Percentiles rank a stretch among this genome's conserved stretches.
These are phyloP conservation scores for Hydrozoanthus tunicans DNA, from an alignment of 64 coral and sea anemone species.

Conservation along the genomic window DNA sequence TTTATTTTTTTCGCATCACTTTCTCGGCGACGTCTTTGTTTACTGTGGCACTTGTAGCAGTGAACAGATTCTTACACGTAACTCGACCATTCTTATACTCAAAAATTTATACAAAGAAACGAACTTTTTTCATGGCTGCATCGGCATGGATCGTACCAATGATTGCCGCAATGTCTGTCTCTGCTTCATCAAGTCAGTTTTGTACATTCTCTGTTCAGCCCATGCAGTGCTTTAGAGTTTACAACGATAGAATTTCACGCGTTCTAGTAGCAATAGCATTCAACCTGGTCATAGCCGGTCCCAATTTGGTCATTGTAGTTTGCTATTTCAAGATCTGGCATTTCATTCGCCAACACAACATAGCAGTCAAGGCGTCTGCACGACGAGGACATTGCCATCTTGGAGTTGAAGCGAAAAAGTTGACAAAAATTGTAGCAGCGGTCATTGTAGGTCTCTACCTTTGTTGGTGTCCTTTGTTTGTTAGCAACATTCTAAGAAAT, in stretches of 20 bases:
- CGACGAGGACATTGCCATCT: neutral
- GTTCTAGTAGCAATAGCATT: neutral
- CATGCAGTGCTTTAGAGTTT: too few relatives aligned
- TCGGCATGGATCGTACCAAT: neutral
- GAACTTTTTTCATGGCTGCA: neutral
- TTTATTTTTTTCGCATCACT: neutral
- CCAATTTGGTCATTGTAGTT: neutral
- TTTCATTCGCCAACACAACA: neutral
- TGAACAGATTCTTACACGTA: neutral
- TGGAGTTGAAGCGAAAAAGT: conserved; percentile 45
- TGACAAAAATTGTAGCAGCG: conserved; percentile 46
- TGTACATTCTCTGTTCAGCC: neutral
- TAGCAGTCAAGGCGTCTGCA: neutral
- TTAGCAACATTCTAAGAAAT: conserved; percentile 27
- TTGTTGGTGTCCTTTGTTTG: conserved; percentile 63
- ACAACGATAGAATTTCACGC: too few relatives aligned
- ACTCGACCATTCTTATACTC: neutral
- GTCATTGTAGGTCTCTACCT: conserved; percentile 53
- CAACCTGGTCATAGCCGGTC: neutral
- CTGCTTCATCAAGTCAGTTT: neutral
- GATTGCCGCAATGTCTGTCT: neutral
- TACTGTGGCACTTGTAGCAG: neutral
- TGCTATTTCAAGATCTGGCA: neutral
- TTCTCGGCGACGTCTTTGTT: neutral
- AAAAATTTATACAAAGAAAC: neutral